Evolutionary conservation across 2,797 vertebrate genomes (phyloP).

Genomic region (Borostomias antarcticus): DNA sequence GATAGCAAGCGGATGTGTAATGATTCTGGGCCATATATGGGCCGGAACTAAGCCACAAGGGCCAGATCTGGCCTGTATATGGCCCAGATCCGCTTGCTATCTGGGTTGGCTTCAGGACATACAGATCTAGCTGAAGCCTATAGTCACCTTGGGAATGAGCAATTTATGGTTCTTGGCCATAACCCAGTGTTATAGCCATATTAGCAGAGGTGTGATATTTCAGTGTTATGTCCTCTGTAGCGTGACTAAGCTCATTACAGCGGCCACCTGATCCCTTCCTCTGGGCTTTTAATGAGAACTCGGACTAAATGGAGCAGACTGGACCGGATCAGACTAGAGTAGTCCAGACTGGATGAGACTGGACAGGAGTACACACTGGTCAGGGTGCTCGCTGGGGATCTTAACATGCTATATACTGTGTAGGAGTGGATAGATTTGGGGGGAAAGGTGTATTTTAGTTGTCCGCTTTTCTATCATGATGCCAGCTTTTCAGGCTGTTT

Average conservation of each 20-base stretch:
- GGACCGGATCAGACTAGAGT: neutral
- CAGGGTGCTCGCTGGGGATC: too few relatives aligned
- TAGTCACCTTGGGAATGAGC: neutral
- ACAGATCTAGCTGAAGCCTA: neutral
- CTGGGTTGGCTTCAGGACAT: neutral
- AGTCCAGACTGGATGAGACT: too few relatives aligned
- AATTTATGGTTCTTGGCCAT: constrained; percentile 3
- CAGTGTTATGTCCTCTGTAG: neutral
- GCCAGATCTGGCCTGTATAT: too few relatives aligned
- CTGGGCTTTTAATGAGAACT: constrained; percentile 1
- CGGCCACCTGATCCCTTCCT: constrained; percentile 1
- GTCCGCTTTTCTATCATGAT: too few relatives aligned
- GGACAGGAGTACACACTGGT: neutral
- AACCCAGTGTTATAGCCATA: neutral
- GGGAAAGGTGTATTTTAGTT: too few relatives aligned
- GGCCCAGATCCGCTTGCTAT: too few relatives aligned
- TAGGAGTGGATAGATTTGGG: too few relatives aligned
- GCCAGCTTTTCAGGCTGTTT: too few relatives aligned
- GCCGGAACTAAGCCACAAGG: too few relatives aligned
- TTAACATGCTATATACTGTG: too few relatives aligned
- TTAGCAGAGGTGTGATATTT: neutral
- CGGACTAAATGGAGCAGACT: neutral
- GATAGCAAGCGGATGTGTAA: too few relatives aligned
- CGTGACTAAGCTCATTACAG: constrained; percentile 3
- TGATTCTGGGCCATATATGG: too few relatives aligned